These are phyloP conservation scores for Brenthis hecate DNA, from an alignment of 2,888 invertebrate species.

Conservation along the genomic window DNA sequence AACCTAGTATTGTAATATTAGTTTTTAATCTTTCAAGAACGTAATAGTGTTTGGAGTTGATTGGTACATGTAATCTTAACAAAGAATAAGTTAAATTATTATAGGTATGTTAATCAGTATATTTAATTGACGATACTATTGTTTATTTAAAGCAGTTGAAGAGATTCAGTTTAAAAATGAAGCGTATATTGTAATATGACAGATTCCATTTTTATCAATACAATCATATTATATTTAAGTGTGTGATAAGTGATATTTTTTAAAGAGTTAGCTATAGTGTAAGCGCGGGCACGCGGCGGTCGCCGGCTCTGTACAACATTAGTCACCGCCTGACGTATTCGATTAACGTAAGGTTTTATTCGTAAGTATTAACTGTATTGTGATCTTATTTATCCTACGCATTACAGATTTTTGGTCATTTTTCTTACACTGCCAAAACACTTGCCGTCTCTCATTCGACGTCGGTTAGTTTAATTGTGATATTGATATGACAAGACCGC, in stretches of 20 bases:
- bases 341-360: constrained; percentile 67
- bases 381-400: constrained; percentile 74
- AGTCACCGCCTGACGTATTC: constrained; percentile 65
- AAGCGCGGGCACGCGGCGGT: constrained; percentile 25
- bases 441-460: constrained; percentile 51
- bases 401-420: constrained; percentile 61
- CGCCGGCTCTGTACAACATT: constrained; percentile 55
- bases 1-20: constrained; percentile 2
- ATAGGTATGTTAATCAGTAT: background rate
- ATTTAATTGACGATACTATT: background rate
- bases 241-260: constrained; percentile 11
- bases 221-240: constrained; percentile 7
- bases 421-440: constrained; percentile 67
- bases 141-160: background rate
- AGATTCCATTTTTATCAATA: constrained; percentile 1
- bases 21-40: background rate
- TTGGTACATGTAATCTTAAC: background rate
- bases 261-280: constrained; percentile 10
- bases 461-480: constrained; percentile 66
- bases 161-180: constrained; percentile 2
- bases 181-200: constrained; percentile 9
- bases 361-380: constrained; percentile 79
- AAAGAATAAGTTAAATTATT: background rate
- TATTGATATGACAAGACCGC: constrained; percentile 59
- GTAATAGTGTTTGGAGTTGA: background rate